Percentiles rank a stretch among this genome's conserved stretches.
Conservation (phyloP, 2,888 invertebrate species). For the Dicroscelio sp. region DNA sequence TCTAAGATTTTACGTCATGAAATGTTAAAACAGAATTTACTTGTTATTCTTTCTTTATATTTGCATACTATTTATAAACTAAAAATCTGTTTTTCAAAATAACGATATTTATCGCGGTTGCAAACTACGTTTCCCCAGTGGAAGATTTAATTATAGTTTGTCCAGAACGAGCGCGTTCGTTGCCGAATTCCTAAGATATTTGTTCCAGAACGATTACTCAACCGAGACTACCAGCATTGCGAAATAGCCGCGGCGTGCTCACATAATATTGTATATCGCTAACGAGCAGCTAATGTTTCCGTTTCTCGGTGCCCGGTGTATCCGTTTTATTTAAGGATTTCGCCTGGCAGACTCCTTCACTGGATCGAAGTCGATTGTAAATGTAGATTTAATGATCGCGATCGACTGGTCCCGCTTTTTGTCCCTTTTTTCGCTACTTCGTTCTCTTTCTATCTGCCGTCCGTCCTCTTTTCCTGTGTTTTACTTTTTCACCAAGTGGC, state of each 20-base stretch:
- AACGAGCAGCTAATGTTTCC: slow-evolving; percentile 81
- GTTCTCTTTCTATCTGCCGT: slow-evolving; percentile 34
- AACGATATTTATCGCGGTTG: no score
- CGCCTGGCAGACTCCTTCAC: slow-evolving; percentile 75
- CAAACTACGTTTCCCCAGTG: slow-evolving; percentile 34
- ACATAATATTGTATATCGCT: slow-evolving; percentile 80
- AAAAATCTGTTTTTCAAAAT: neutral
- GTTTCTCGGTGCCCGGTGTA: slow-evolving; percentile 74
- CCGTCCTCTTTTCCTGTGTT: slow-evolving; percentile 49
- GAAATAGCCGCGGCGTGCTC: slow-evolving; percentile 71
- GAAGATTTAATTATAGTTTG: slow-evolving; percentile 74
- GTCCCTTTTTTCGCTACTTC: slow-evolving; percentile 48
- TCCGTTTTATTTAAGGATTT: slow-evolving; percentile 80
- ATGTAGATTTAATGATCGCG: slow-evolving; percentile 82
- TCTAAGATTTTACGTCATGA: no score
- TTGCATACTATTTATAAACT: neutral
- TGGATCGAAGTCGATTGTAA: slow-evolving; percentile 78
- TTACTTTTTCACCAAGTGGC: slow-evolving; percentile 66
- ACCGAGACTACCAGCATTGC: slow-evolving; percentile 80
- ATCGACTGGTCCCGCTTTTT: slow-evolving; percentile 67
- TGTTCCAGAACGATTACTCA: slow-evolving; percentile 80
- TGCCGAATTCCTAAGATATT: slow-evolving; percentile 81
- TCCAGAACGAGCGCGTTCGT: slow-evolving; percentile 41
- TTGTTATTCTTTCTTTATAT: no score
- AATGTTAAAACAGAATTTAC: no score